phyloP scores from a whole-genome alignment of 2,888 invertebrate species.

The Biston betularia region DNA sequence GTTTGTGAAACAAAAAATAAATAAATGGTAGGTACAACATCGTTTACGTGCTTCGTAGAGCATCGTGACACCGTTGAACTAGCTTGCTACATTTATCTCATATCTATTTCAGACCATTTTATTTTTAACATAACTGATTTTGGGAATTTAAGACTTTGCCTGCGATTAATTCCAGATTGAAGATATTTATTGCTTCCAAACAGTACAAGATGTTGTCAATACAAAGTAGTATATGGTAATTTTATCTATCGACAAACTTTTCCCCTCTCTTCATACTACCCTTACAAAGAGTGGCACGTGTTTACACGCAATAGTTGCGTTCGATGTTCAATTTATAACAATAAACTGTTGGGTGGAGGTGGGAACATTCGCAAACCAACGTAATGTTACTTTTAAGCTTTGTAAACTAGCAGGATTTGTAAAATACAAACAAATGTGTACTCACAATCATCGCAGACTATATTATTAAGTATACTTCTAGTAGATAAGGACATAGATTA shows the following conservation, averaged over 20 bases:
- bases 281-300: background rate
- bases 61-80: background rate
- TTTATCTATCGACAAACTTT: background rate
- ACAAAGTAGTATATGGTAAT: too few relatives aligned
- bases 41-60: background rate
- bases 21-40: too few relatives aligned
- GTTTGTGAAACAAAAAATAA: too few relatives aligned
- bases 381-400: background rate
- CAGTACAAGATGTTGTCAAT: too few relatives aligned
- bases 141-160: background rate
- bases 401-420: too few relatives aligned
- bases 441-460: too few relatives aligned
- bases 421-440: too few relatives aligned
- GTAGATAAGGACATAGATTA: too few relatives aligned
- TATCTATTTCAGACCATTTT: background rate
- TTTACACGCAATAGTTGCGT: background rate
- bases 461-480: too few relatives aligned
- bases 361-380: background rate
- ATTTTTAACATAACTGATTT: background rate
- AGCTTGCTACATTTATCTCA: background rate
- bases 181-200: too few relatives aligned
- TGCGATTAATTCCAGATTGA: background rate
- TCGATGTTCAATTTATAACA: background rate
- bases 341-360: background rate
- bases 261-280: background rate